A percentile compares a stretch with the other conserved stretches of the same genome.
These are phyloP conservation scores for Buathra laborator DNA, from an alignment of 2,888 invertebrate species.

Conservation along the genomic window DNA sequence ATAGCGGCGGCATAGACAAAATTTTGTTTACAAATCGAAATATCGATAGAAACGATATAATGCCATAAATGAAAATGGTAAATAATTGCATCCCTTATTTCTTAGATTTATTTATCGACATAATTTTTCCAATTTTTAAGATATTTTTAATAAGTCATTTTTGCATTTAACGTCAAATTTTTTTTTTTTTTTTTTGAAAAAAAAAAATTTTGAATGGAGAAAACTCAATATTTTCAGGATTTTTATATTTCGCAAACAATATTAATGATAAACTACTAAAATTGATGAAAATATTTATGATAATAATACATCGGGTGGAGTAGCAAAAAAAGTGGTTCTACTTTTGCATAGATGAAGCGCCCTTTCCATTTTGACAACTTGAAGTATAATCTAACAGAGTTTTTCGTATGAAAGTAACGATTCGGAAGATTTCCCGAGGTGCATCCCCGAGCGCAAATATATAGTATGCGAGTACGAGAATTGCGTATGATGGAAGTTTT, in stretches of 20 bases:
- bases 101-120: background rate
- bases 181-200: no score
- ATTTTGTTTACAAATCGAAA: background rate
- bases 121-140: background rate
- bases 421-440: background rate
- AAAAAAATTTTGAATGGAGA: no score
- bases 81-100: background rate
- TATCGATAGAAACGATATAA: background rate
- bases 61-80: background rate
- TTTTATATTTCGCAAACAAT: no score
- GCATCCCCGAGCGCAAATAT: background rate
- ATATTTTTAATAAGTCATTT: background rate
- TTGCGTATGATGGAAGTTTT: constrained; percentile 13
- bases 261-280: no score
- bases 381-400: background rate
- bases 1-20: background rate
- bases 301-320: no score
- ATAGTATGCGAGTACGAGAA: background rate
- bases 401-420: background rate
- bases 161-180: no score
- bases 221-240: no score
- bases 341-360: background rate
- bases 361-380: background rate
- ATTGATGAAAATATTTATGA: no score
- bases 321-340: background rate